Base-by-base conservation (phyloP, 1,140 invertebrate genomes). In the Spodoptera litura region DNA sequence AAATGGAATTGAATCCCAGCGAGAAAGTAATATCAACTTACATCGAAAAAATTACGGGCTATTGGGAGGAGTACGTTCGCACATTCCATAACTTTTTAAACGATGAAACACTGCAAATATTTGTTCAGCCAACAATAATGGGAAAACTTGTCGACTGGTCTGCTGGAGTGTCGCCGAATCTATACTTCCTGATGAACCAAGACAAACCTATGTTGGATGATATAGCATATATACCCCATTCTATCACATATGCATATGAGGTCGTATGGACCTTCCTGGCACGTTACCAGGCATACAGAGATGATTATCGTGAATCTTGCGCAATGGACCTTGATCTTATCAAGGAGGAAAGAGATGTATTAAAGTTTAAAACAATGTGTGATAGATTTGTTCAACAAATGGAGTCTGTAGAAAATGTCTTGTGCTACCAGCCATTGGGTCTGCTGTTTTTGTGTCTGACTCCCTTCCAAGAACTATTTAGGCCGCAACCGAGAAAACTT, bases 71-170 rank as follows among this genome's bases (percentile, higher is more conserved):
- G 83, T 94, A 95, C 79, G 92, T 96, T 4, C 84, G 92, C 9
- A 94, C 90, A 13, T 95, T 96, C 10, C 95, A 95, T 66, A 95
- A 96, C n/a, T 95, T 96, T n/a, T 88, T 96, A 0, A 92, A 93
- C 2, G 96, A 96, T 83, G 88, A 94, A 6, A 81, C 84, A 0
- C 78, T 94, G 20, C 85, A 94, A 82, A 90, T 91, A 75, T 93
- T 94, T 92, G 95, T 89, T 64, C 97, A 97, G 78, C 97, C 97
- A 0, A 95, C 97, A 15, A 96, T 98, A 61, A 97, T 97, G 95
- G 96, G 96, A 20, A 96, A 97, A 89, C 95, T 96, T 86, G 96
- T 97, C 83, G 95, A 97, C 61, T 96, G 96, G 86, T 95, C 96
- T 0, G 96, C 96, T 61, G 96, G 96, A 2, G 93, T 95, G 38